A percentile compares a stretch with the other conserved stretches of the same genome.
Conservation (phyloP, 2,113 vertebrate species). For the Myodes glareolus region DNA sequence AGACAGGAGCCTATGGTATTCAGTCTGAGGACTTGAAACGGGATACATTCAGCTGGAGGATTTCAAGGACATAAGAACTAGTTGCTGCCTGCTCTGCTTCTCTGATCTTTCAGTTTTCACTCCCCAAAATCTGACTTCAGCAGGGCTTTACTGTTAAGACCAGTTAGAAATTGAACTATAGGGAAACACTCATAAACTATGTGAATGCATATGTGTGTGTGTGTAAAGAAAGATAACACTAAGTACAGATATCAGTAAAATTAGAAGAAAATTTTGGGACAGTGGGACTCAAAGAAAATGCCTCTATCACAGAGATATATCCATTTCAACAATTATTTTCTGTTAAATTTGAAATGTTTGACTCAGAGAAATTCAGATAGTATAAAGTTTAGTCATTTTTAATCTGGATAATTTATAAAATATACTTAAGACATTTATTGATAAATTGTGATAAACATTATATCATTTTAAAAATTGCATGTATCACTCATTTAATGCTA, state of each 20-base stretch:
- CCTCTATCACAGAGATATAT: background rate
- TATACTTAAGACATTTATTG: background rate
- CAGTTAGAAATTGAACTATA: background rate
- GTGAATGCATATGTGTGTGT: too few species aligned
- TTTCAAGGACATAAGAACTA: too few species aligned
- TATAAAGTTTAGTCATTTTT: background rate
- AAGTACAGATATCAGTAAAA: background rate
- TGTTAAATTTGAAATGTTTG: background rate
- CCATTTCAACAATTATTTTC: background rate
- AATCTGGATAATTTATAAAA: background rate
- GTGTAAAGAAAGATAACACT: background rate
- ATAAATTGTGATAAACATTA: background rate
- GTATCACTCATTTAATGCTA: background rate
- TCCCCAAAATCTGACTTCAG: too few species aligned
- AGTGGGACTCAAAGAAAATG: background rate
- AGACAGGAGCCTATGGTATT: too few species aligned
- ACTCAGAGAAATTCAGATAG: background rate
- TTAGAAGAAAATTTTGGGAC: too few species aligned
- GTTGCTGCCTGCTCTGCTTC: too few species aligned
- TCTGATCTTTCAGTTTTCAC: too few species aligned
- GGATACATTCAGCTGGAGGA: too few species aligned
- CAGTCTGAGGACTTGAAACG: too few species aligned
- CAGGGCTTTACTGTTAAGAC: too few species aligned
- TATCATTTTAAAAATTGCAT: background rate
- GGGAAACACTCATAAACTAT: background rate